Evolutionary conservation across 2,113 vertebrate species (phyloP).

Genomic region (Gnathonemus longibarbis): DNA sequence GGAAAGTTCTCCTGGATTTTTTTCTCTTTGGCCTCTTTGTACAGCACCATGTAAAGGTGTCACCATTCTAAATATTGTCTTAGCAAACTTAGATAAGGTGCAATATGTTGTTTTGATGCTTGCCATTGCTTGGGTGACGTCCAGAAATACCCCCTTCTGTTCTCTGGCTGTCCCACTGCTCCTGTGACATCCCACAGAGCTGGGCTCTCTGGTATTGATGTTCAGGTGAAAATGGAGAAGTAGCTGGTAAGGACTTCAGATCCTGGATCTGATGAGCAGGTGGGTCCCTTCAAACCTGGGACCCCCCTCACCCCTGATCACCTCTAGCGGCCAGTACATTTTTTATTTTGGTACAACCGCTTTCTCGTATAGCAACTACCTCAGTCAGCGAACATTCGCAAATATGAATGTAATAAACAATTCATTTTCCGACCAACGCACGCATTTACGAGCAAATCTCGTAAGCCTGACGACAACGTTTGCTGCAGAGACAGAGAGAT

Average conservation of each 20-base stretch:
- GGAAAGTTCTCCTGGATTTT: slow-evolving; percentile 11
- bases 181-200: not conserved
- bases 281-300: not conserved
- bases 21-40: not conserved
- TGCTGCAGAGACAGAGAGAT: not conserved
- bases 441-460: not conserved
- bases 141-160: not conserved
- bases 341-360: not conserved
- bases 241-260: not conserved
- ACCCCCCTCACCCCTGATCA: not conserved
- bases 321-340: not conserved
- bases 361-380: not conserved
- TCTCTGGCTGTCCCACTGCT: not conserved
- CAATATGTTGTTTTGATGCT: not conserved
- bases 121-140: not conserved
- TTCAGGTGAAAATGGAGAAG: not conserved
- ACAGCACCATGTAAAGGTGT: not conserved
- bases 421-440: not conserved
- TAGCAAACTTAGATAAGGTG: not conserved
- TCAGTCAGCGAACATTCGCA: not conserved
- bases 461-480: not conserved
- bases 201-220: not conserved
- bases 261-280: not conserved
- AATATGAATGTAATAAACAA: not conserved
- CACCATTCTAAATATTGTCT: not conserved